phyloP scores from a whole-genome alignment of 2,888 invertebrate genomes.

The Chrysolina oricalcia region DNA sequence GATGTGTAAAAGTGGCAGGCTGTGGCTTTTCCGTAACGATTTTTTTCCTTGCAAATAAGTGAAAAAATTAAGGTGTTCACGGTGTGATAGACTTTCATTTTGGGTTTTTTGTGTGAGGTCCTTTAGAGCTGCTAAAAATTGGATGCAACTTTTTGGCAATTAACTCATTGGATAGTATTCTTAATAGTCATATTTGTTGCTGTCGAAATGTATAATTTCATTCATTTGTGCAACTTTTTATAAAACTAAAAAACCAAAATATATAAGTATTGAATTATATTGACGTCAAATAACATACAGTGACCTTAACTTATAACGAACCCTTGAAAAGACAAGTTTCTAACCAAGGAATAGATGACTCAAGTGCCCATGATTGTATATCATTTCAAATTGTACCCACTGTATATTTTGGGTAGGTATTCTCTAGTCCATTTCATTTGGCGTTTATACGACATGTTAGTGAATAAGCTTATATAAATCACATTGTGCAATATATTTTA shows the following conservation, averaged over 20 bases:
- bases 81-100: neutral
- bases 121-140: no score
- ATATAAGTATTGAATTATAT: neutral
- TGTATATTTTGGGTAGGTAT: neutral
- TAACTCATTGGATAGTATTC: no score
- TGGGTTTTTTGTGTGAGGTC: neutral
- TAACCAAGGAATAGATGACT: neutral
- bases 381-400: neutral
- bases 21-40: no score
- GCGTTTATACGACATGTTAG: neutral
- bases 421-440: constrained; percentile 1
- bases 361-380: neutral
- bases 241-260: no score
- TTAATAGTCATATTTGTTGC: no score
- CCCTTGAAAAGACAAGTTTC: neutral
- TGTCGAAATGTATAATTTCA: no score
- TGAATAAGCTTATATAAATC: neutral
- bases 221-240: no score
- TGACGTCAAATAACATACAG: neutral
- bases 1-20: constrained; percentile 77
- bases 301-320: neutral
- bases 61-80: no score
- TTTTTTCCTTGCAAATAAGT: no score
- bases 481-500: constrained; percentile 8
- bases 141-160: no score